Evolutionary conservation across 2,113 vertebrate species (phyloP), one percentile per base, ranked within the genome.

Genomic region (Phyllostomus hastatus): DNA sequence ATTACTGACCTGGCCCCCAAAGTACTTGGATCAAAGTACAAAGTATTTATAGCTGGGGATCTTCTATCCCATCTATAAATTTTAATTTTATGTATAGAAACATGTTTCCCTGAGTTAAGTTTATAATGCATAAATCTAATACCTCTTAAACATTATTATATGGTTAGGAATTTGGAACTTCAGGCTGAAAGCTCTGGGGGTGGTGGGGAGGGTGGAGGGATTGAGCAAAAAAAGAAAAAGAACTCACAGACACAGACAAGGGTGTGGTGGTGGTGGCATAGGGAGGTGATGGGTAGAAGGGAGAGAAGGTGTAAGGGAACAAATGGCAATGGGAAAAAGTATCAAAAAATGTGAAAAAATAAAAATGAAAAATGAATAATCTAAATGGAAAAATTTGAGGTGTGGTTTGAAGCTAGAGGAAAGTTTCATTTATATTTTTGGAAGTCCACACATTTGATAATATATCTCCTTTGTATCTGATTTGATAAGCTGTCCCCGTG

Each of bases 121-220:
- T 96, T 67, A 78, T 88, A 38, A 22, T 96, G 16, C 20, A 50
- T 61, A 88, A 26, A 94, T 90, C 22, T 85, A 83, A 82, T 38
- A 79, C 14, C 48, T 72, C 43, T 76, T 81, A 70, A 95, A 91
- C 35, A 80, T 86, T 92, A 73, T 93, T 81, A 64, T 38, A 16
- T 52, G n/a, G 20, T 57, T 88, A 86, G 64, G 50, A 86, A 94
- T 82, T 78, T 92, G 82, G 59, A 84, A 88, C 22, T 88, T 88
- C 35, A 85, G 61, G 26, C 28, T 31, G 61, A 64, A 31, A 64
- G 61, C 12, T 64, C 61, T 64, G 28, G 28, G 59, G 61, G 61
- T 14, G 28, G 26, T 64, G 28, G 28, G 61, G 61, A 64, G 61
- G 61, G 61, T 64, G 61, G 61, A 31, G 12, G 28, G 61, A 31